Evolutionary conservation across 2,888 invertebrate species (phyloP).

Genomic region (Caenorhabditis uteleia): DNA sequence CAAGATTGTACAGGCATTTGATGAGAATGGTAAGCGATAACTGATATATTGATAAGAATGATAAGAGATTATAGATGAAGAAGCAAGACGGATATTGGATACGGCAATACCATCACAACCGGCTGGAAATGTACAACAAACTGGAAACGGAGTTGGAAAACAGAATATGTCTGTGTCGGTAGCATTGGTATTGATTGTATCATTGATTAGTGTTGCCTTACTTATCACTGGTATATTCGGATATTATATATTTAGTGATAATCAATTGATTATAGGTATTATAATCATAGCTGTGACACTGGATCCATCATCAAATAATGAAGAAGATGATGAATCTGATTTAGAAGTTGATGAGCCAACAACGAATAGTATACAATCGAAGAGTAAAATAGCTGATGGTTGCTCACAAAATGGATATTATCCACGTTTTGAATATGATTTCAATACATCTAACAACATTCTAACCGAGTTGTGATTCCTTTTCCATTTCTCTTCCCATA

Average conservation of each 20-base stretch:
- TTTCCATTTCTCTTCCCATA: neutral
- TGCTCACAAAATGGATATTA: slow-evolving; percentile 16
- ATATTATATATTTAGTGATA: neutral
- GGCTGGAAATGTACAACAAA: slow-evolving; percentile 5
- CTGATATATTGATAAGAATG: neutral
- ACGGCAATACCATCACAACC: slow-evolving; percentile 28
- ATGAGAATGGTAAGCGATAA: slow-evolving; percentile 25
- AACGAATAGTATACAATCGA: neutral
- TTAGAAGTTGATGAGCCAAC: slow-evolving; percentile 24
- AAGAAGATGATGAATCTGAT: slow-evolving; percentile 35
- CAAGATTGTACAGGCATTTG: slow-evolving; percentile 20
- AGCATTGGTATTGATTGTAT: slow-evolving; percentile 34
- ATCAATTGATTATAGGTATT: slow-evolving; percentile 33
- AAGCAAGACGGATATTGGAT: slow-evolving; percentile 33
- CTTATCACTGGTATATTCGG: slow-evolving; percentile 24
- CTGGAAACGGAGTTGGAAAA: neutral
- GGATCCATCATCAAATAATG: slow-evolving; percentile 31
- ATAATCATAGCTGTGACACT: slow-evolving; percentile 39
- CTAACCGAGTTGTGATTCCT: slow-evolving; percentile 29
- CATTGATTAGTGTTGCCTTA: slow-evolving; percentile 37
- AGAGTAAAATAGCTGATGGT: neutral
- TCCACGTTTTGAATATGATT: slow-evolving; percentile 30
- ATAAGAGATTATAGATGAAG: slow-evolving; percentile 21
- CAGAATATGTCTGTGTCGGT: slow-evolving; percentile 38
- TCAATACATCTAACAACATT: slow-evolving; percentile 9